phyloP scores from a whole-genome alignment of 2,797 vertebrate species.

The Lepus townsendii region DNA sequence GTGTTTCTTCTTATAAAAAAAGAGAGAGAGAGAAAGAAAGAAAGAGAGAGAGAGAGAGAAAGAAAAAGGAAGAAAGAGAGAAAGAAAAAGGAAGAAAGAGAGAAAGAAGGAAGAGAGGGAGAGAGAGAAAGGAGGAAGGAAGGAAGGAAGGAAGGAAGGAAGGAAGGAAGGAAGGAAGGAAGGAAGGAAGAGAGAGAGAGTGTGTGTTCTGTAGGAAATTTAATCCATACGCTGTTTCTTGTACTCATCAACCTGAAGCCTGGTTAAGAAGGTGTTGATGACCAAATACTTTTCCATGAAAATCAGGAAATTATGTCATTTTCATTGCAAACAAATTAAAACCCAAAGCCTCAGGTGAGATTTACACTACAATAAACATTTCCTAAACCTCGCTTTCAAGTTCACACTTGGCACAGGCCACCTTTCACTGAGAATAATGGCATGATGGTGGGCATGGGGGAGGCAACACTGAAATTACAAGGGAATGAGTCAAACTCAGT shows the following conservation, averaged over 20 bases:
- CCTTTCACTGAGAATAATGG: not conserved
- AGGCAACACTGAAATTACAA: slow-evolving; percentile 4
- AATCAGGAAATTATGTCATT: slow-evolving; percentile 2
- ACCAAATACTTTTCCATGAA: slow-evolving; percentile 32
- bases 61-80: no score
- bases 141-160: no score
- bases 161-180: no score
- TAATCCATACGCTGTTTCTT: slow-evolving; percentile 22
- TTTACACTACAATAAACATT: slow-evolving; percentile 22
- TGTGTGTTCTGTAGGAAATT: slow-evolving; percentile 42
- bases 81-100: no score
- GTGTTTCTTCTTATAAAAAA: not conserved
- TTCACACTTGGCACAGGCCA: not conserved
- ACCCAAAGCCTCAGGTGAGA: not conserved
- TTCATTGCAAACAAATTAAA: slow-evolving; percentile 31
- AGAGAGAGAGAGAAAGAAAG: not conserved
- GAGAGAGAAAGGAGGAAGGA: no score
- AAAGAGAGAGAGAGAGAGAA: not conserved
- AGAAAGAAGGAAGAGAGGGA: no score
- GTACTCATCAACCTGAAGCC: not conserved
- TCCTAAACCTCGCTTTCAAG: not conserved
- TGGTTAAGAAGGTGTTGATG: not conserved
- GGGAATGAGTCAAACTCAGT: slow-evolving; percentile 1
- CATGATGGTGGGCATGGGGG: not conserved
- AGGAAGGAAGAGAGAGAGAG: no score